These are phyloP conservation scores for Pyrgus malvae DNA, from an alignment of 2,888 invertebrate species.

Conservation along the genomic window DNA sequence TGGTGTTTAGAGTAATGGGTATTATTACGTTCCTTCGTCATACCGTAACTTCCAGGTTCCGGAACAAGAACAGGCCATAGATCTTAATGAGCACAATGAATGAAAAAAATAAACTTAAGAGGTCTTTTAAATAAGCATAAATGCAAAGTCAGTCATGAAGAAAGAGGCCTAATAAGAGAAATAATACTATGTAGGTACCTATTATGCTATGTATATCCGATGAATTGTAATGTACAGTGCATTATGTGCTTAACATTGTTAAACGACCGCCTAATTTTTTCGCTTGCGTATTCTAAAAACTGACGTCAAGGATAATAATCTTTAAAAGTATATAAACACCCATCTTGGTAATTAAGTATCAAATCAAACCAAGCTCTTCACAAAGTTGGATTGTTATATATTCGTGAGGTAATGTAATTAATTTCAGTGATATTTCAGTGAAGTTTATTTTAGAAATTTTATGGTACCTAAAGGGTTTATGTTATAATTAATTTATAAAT, in stretches of 20 bases:
- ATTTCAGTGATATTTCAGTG: background rate
- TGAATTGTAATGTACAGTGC: background rate
- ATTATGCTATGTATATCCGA: too few relatives aligned
- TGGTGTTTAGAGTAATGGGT: too few relatives aligned
- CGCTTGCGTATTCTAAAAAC: background rate
- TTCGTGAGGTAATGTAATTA: constrained; percentile 4
- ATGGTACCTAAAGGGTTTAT: background rate
- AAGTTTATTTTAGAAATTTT: background rate
- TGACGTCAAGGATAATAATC: background rate
- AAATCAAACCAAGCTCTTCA: background rate
- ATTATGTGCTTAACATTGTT: background rate
- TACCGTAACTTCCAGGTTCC: too few relatives aligned
- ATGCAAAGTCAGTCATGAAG: too few relatives aligned
- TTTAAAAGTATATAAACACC: constrained; percentile 9
- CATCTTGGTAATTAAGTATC: background rate
- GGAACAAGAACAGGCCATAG: too few relatives aligned
- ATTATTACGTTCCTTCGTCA: too few relatives aligned
- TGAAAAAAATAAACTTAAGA: too few relatives aligned
- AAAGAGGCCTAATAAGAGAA: too few relatives aligned
- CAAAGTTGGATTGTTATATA: background rate
- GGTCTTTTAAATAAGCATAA: too few relatives aligned
- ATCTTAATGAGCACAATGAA: too few relatives aligned
- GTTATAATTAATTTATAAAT: background rate
- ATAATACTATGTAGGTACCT: too few relatives aligned
- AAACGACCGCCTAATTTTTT: background rate